A percentile compares a stretch with the other conserved stretches of the same genome.
Conservation (phyloP, 1,140 invertebrate genomes). For the Plodia interpunctella region DNA sequence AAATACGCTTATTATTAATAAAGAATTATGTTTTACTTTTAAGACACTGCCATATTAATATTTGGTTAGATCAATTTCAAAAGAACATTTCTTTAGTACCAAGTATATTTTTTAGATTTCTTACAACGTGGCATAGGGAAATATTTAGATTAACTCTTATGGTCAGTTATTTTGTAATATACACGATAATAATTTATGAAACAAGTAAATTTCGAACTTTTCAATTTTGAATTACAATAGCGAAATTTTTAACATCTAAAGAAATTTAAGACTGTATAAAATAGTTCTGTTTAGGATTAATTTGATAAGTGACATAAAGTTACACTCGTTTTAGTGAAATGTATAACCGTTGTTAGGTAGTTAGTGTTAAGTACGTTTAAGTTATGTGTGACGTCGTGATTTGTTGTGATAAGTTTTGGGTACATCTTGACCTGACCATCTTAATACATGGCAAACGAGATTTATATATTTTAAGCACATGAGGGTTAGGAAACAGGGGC, state of each 20-base stretch:
- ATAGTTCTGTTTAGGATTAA: constrained; percentile 8
- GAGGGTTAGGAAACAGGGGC: too few relatives aligned
- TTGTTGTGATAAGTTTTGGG: constrained; percentile 1
- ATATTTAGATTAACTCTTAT: constrained; percentile 24
- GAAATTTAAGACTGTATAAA: constrained; percentile 45
- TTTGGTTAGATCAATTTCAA: constrained; percentile 10
- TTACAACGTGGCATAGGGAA: constrained; percentile 18
- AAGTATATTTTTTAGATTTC: constrained; percentile 15
- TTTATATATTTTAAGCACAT: too few relatives aligned
- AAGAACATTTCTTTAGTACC: constrained; percentile 11
- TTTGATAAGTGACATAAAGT: background rate
- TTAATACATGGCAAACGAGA: too few relatives aligned
- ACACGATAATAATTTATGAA: constrained; percentile 20
- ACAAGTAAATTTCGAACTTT: constrained; percentile 20
- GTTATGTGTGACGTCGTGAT: background rate
- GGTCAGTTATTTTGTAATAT: constrained; percentile 14
- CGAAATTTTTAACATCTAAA: constrained; percentile 26
- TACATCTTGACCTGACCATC: background rate
- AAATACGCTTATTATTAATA: constrained; percentile 58
- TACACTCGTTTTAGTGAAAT: constrained; percentile 8
- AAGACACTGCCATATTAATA: constrained; percentile 53
- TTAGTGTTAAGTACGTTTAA: background rate
- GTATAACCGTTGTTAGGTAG: constrained; percentile 7
- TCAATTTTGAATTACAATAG: constrained; percentile 25
- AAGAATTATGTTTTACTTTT: constrained; percentile 29